Evolutionary conservation across 2,113 vertebrate genomes (phyloP).

Genomic region (Pithys albifrons): DNA sequence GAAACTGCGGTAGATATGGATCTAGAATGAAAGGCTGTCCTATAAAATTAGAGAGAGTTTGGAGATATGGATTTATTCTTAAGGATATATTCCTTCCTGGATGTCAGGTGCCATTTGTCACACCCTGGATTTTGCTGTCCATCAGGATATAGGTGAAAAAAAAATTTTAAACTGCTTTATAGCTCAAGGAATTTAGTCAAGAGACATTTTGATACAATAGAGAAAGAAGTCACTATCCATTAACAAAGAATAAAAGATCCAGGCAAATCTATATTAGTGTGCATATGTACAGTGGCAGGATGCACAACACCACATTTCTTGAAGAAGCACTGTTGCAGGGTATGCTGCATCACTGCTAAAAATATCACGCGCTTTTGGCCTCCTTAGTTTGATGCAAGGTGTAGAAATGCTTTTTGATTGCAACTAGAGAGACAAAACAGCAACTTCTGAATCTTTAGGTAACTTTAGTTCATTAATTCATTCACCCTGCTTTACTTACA

Average conservation of each 20-base stretch:
- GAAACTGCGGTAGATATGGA: slow-evolving; percentile 70
- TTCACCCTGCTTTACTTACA: not conserved
- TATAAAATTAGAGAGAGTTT: slow-evolving; percentile 76
- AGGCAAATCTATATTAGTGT: not conserved
- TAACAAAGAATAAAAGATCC: slow-evolving; percentile 14
- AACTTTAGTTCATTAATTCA: not conserved
- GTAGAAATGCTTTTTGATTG: not conserved
- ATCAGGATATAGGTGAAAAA: slow-evolving; percentile 74
- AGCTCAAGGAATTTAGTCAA: slow-evolving; percentile 68
- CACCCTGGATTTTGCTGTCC: slow-evolving; percentile 75
- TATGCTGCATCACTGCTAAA: not conserved
- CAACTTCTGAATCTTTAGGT: not conserved
- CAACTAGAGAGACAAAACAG: not conserved
- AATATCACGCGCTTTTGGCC: not conserved
- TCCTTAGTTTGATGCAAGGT: not conserved
- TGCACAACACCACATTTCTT: not conserved
- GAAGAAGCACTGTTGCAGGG: not conserved
- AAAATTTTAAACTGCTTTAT: slow-evolving; percentile 27
- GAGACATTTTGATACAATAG: slow-evolving; percentile 36
- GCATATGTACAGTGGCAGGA: slow-evolving; percentile 4
- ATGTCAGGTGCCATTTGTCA: slow-evolving; percentile 82
- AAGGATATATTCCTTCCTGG: slow-evolving; percentile 75
- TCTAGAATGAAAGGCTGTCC: slow-evolving; percentile 74
- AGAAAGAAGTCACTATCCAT: slow-evolving; percentile 19
- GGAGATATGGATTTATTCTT: slow-evolving; percentile 76